Evolutionary conservation across 1,140 invertebrate genomes (phyloP).

Genomic region (Lordiphosa stackelbergi): DNA sequence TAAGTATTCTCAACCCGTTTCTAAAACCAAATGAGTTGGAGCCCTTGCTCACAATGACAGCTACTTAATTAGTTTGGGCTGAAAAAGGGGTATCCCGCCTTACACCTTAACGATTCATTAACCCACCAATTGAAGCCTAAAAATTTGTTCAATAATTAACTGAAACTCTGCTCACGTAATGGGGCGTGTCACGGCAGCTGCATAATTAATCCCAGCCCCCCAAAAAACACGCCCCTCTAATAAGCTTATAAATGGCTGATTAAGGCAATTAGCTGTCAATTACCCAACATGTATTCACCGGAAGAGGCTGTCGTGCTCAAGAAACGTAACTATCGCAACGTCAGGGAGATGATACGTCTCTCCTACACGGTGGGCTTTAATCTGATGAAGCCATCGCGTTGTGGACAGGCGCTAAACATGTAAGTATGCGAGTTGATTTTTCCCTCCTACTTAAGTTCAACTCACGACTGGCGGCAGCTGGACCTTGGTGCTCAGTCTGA

Average conservation of each 20-base stretch:
- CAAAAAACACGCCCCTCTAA: constrained; percentile 30
- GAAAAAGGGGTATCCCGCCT: no score
- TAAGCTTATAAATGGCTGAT: constrained; percentile 53
- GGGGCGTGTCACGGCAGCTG: constrained; percentile 35
- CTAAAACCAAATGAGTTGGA: no score
- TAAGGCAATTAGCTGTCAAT: constrained; percentile 40
- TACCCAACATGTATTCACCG: constrained; percentile 49
- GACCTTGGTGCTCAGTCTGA: constrained; percentile 44
- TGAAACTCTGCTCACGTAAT: constrained; percentile 45
- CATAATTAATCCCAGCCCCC: constrained; percentile 36
- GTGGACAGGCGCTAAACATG: constrained; percentile 25
- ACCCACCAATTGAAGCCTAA: neutral
- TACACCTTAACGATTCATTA: constrained; percentile 7
- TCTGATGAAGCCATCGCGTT: constrained; percentile 35
- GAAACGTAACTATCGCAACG: constrained; percentile 49
- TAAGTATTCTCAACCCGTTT: no score
- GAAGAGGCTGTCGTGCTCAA: constrained; percentile 30
- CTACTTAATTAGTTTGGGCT: no score
- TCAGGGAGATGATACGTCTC: constrained; percentile 54
- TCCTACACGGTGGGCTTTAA: constrained; percentile 58
- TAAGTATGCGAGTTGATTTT: neutral
- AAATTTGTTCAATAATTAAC: constrained; percentile 54
- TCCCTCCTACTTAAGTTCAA: neutral
- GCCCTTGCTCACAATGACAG: no score
- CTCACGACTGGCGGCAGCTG: constrained; percentile 23